Evolutionary conservation across 1,140 invertebrate species (phyloP).

Genomic region (Aphelinus certus): DNA sequence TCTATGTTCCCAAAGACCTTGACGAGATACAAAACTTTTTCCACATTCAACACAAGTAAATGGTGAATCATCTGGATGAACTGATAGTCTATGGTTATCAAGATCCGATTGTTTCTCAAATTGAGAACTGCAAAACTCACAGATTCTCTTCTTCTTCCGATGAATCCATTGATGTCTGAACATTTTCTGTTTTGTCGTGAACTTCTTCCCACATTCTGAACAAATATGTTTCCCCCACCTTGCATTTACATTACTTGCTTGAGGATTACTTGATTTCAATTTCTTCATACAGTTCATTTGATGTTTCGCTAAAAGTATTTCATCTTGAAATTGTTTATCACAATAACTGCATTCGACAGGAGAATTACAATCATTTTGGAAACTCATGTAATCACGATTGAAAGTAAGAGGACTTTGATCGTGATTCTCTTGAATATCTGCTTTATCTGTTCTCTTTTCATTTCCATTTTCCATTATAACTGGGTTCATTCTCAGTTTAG

Average conservation of each 20-base stretch:
- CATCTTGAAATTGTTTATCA: slow-evolving; percentile 62
- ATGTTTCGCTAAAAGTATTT: slow-evolving; percentile 52
- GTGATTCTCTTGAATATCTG: slow-evolving; percentile 48
- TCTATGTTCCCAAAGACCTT: slow-evolving; percentile 66
- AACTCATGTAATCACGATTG: too few relatives aligned
- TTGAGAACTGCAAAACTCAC: slow-evolving; percentile 63
- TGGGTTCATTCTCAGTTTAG: too few relatives aligned
- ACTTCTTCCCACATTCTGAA: slow-evolving; percentile 64
- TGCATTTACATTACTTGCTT: slow-evolving; percentile 48
- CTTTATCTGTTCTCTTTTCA: slow-evolving; percentile 43
- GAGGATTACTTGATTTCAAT: slow-evolving; percentile 53
- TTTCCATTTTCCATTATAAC: slow-evolving; percentile 22
- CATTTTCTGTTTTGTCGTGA: slow-evolving; percentile 67
- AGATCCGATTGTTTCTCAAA: slow-evolving; percentile 62
- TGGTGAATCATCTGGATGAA: slow-evolving; percentile 62
- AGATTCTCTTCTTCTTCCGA: slow-evolving; percentile 63
- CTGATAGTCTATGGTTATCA: slow-evolving; percentile 61
- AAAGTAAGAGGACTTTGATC: slow-evolving; percentile 24
- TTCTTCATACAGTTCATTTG: slow-evolving; percentile 60
- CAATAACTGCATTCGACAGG: slow-evolving; percentile 63
- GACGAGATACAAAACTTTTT: slow-evolving; percentile 64
- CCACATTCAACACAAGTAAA: slow-evolving; percentile 64
- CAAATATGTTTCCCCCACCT: slow-evolving; percentile 64
- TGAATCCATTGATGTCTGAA: slow-evolving; percentile 68
- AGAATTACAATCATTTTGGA: slow-evolving; percentile 49